Conservation (phyloP, 1,140 invertebrate genomes). For the Lepidurus apus region DNA sequence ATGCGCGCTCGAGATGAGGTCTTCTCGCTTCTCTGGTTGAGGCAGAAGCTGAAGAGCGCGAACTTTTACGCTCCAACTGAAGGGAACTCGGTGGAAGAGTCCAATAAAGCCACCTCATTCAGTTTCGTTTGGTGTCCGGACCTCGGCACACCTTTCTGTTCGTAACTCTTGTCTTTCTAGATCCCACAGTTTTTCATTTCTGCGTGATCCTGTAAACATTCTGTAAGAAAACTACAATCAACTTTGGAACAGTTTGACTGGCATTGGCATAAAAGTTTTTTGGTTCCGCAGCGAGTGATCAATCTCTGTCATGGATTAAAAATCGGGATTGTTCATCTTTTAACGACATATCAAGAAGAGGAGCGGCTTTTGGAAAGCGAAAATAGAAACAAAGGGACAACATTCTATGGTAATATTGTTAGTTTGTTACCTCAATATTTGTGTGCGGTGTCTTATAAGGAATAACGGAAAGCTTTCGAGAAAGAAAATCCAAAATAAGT, state of each 20-base stretch:
- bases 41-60: not conserved
- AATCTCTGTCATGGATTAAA: constrained; percentile 15
- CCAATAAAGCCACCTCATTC: constrained; percentile 14
- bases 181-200: not conserved
- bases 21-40: not conserved
- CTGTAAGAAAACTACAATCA: not conserved
- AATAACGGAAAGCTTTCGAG: no score
- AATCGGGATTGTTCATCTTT: not conserved
- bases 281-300: not conserved
- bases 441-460: no score
- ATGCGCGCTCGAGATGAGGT: not conserved
- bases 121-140: not conserved
- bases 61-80: not conserved
- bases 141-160: not conserved
- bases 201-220: not conserved
- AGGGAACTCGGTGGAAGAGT: not conserved
- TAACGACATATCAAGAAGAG: not conserved
- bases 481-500: no score
- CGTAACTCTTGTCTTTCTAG: not conserved
- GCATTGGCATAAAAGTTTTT: not conserved
- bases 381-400: no score
- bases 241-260: not conserved
- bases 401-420: no score
- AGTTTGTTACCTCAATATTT: no score
- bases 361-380: no score